phyloP scores from a whole-genome alignment of 2,113 vertebrate genomes.

The Telmatochromis brichardi region DNA sequence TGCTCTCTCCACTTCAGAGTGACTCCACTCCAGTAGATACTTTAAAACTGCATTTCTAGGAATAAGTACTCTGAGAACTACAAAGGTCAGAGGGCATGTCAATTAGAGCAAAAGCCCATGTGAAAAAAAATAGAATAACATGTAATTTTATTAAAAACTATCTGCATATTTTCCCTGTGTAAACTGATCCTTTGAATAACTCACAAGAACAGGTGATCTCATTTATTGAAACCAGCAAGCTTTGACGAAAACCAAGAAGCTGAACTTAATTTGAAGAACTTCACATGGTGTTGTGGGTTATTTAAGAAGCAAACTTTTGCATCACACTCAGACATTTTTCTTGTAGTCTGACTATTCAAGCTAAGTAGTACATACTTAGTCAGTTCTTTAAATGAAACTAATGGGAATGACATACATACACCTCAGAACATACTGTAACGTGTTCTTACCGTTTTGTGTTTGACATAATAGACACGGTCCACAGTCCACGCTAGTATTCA shows the following conservation, averaged over 20 bases:
- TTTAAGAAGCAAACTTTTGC: background rate
- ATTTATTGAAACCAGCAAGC: background rate
- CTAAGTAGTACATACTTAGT: background rate
- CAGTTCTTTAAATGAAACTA: accelerated
- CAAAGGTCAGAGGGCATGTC: background rate
- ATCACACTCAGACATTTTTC: background rate
- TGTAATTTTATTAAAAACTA: background rate
- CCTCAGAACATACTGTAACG: background rate
- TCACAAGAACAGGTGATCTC: background rate
- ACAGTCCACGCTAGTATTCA: background rate
- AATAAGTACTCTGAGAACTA: background rate
- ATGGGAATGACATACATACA: accelerated
- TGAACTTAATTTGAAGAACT: accelerated
- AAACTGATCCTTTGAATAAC: background rate
- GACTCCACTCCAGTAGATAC: background rate
- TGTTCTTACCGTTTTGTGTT: background rate
- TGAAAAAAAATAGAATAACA: background rate
- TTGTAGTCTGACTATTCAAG: background rate
- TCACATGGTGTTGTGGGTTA: background rate
- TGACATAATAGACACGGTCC: background rate
- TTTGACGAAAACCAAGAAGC: background rate
- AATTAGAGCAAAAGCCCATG: background rate
- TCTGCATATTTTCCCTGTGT: background rate
- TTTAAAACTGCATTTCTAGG: background rate
- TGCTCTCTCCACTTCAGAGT: background rate